Percentiles rank a stretch among this genome's conserved stretches.
Evolutionary conservation across 2,888 invertebrate genomes (phyloP).

Genomic region (Mythimna loreyi): DNA sequence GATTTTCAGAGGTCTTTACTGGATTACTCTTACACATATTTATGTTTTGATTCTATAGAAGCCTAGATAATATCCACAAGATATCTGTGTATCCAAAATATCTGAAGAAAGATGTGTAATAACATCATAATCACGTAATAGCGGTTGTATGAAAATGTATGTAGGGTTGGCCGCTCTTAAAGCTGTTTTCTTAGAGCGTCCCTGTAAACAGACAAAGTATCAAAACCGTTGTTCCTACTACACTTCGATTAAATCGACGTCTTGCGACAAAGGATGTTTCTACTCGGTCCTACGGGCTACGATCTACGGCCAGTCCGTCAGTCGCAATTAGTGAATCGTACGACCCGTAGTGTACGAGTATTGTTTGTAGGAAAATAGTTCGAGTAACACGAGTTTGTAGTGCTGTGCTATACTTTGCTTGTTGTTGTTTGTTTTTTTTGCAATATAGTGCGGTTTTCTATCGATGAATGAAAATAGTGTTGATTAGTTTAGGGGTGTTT

Average conservation of each 20-base stretch:
- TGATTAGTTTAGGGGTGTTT: neutral
- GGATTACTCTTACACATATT: no score
- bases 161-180: no score
- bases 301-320: constrained; percentile 34
- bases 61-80: no score
- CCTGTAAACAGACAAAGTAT: constrained; percentile 44
- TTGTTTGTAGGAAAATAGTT: constrained; percentile 31
- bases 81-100: no score
- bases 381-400: neutral
- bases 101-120: no score
- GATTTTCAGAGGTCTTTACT: no score
- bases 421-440: no score
- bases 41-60: no score
- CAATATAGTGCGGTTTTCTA: neutral
- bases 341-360: constrained; percentile 20
- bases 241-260: constrained; percentile 46
- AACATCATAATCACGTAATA: no score
- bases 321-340: constrained; percentile 63
- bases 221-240: constrained; percentile 35
- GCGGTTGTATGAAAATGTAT: no score
- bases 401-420: neutral
- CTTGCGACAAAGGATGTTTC: constrained; percentile 59
- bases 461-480: neutral
- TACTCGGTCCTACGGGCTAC: constrained; percentile 57
- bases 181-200: no score